Conservation (phyloP, 2,888 invertebrate genomes). For the Halictus ligatus region DNA sequence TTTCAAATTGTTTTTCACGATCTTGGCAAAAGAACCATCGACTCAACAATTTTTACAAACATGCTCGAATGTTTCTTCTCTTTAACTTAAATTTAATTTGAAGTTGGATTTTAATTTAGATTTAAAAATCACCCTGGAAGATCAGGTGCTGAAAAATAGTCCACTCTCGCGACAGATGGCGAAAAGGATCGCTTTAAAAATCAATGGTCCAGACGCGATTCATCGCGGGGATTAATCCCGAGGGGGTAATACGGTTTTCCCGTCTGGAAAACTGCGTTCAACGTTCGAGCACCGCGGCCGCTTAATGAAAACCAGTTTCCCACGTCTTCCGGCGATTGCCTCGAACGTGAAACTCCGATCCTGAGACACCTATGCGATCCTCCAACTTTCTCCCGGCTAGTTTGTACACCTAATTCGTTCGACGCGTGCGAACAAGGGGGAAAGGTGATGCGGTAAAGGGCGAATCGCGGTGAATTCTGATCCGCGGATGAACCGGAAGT, state of each 20-base stretch:
- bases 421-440: too few species aligned
- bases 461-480: conserved; percentile 5
- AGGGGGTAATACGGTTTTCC: background rate
- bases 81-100: too few species aligned
- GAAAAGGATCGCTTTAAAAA: background rate
- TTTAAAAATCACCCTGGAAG: background rate
- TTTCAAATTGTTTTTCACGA: too few species aligned
- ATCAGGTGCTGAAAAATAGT: background rate
- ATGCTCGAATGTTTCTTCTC: too few species aligned
- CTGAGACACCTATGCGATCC: background rate
- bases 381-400: background rate
- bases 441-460: background rate
- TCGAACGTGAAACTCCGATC: background rate
- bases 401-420: background rate
- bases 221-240: background rate
- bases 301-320: background rate
- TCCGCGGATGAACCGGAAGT: conserved; percentile 19
- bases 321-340: background rate
- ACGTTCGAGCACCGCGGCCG: background rate
- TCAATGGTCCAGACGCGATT: background rate
- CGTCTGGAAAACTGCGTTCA: background rate
- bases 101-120: too few species aligned
- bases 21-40: too few species aligned
- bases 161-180: background rate
- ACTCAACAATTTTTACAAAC: too few species aligned